Evolutionary conservation across 2,797 vertebrate genomes (phyloP).

Genomic region (Oreochromis mossambicus): DNA sequence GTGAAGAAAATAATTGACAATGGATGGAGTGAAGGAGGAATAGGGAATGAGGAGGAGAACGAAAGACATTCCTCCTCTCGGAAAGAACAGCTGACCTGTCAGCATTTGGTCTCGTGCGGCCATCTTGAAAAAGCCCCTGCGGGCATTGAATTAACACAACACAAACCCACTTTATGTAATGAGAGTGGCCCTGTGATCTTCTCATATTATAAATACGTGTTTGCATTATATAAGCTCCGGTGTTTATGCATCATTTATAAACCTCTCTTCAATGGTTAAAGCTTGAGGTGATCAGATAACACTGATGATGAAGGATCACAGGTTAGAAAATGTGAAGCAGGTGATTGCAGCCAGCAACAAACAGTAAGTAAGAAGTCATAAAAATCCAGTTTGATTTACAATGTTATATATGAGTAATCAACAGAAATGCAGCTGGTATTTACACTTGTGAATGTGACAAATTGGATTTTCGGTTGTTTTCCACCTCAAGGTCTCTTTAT

Average conservation of each 20-base stretch:
- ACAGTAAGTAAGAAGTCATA: conserved; percentile 10
- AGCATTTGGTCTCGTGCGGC: conserved; percentile 55
- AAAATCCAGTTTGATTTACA: conserved; percentile 26
- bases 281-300: not conserved
- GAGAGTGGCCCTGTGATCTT: conserved; percentile 55
- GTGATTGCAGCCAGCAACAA: not conserved
- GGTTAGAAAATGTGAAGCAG: not conserved
- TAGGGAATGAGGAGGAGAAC: conserved; percentile 25
- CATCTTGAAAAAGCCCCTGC: conserved; percentile 55
- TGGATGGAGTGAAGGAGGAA: conserved; percentile 42
- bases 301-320: not conserved
- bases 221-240: not conserved
- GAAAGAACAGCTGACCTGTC: conserved; percentile 70
- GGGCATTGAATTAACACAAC: conserved; percentile 54
- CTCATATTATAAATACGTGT: conserved; percentile 50
- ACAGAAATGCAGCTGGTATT: conserved; percentile 40
- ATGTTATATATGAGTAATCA: conserved; percentile 42
- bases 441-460: conserved; percentile 38
- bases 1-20: conserved; percentile 41
- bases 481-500: conserved; percentile 50
- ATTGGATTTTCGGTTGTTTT: conserved; percentile 44
- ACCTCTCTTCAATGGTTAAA: not conserved
- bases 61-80: conserved; percentile 47
- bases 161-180: conserved; percentile 59
- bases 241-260: not conserved